phyloP scores from a whole-genome alignment of 1,140 invertebrate species.

The Sipha flava region DNA sequence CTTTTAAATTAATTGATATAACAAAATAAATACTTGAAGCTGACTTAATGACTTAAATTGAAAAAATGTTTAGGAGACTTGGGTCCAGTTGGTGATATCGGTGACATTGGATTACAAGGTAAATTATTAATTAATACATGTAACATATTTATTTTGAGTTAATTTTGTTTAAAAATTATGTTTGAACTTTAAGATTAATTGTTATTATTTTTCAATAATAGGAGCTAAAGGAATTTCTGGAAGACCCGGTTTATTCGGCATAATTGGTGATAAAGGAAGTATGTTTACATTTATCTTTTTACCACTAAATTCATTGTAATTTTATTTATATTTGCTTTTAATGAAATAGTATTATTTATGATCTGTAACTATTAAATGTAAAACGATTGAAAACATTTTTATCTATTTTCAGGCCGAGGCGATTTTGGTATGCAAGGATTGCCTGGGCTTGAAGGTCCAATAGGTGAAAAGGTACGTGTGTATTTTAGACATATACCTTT shows the following conservation, averaged over 20 bases:
- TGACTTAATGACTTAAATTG: no score
- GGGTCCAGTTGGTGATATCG: slow-evolving; percentile 56
- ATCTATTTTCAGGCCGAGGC: neutral
- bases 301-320: neutral
- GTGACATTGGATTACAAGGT: slow-evolving; percentile 49
- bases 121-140: neutral
- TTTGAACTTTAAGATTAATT: neutral
- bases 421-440: slow-evolving; percentile 16
- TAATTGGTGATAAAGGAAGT: slow-evolving; percentile 29
- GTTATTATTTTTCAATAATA: neutral
- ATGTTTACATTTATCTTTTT: neutral
- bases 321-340: neutral
- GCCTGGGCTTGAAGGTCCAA: slow-evolving; percentile 28
- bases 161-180: neutral
- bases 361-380: no score
- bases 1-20: neutral
- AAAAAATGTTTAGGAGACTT: slow-evolving; percentile 31
- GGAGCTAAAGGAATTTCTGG: slow-evolving; percentile 27
- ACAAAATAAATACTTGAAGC: no score
- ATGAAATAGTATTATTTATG: no score
- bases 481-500: no score
- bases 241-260: slow-evolving; percentile 26
- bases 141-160: neutral
- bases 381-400: no score
- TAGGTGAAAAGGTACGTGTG: slow-evolving; percentile 31